Base-by-base conservation (phyloP, 2,888 invertebrate genomes). In the Merodon equestris region DNA sequence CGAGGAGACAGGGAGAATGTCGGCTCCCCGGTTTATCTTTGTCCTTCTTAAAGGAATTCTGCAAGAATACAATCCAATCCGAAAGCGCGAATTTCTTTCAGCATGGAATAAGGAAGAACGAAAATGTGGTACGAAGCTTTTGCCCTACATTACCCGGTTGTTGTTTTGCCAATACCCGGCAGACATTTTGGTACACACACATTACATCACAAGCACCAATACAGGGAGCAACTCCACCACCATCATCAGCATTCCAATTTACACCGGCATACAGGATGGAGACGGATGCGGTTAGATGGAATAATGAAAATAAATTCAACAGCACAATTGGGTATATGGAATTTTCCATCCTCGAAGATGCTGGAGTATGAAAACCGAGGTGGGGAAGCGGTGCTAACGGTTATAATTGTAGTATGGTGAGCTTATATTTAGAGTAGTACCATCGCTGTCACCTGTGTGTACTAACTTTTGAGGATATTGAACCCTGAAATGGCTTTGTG, bases 381-480 rank as follows among this genome's bases (percentile, higher is more conserved):
- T 34, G 27, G 38, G 42, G 34, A 14, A 45, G 27, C 17, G 53
- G 45, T 45, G 34, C 36, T 38, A 44, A 64, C 53, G 53, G 45
- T 4, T 27, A 7, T 27, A 14, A 53, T 53, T 54, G 57, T 67
- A 50, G 42, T n/a, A 42, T 58, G 50, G 47, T 38, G 47, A 13
- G 38, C 44, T 45, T 72, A 58, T 57, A 72, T 72, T 51, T 72
- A 57, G 51, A 64, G 36, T 50, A 34, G 15, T 48, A 72, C 51
- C 38, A 7, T 27, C 27, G 18, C 44, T 36, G 50, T 57, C 64
- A 64, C 72, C 57, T 72, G 64, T 64, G 34, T 48, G 47, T 34
- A n/a, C 54, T 40, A 67, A 67, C 71, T 60, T 50, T 57, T n/a
- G 50, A 72, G 72, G 72, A 64, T 72, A 57, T 72, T 72, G 72